phyloP scores from a whole-genome alignment of 2,113 vertebrate genomes.

The Ardeotis arabs region DNA sequence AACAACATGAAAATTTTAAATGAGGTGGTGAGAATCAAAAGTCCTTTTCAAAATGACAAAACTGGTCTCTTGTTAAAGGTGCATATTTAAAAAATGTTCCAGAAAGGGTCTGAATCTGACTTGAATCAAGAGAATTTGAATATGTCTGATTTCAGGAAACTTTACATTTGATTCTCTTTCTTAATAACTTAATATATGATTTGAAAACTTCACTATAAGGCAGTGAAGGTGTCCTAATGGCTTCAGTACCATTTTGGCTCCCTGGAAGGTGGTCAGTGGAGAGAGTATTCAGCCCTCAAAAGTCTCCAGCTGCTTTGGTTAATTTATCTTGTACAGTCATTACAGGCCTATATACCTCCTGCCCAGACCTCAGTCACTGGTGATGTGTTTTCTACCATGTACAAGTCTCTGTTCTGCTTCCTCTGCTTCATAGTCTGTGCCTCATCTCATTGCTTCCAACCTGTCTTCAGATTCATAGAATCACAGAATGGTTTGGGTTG shows the following conservation, averaged over 20 bases:
- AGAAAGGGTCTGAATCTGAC: not conserved
- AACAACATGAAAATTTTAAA: not conserved
- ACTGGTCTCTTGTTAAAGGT: not conserved
- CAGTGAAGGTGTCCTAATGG: not conserved
- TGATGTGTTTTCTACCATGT: not conserved
- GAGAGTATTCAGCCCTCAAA: not conserved
- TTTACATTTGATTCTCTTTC: not conserved
- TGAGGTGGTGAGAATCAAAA: not conserved
- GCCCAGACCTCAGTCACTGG: not conserved
- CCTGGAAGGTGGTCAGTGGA: not conserved
- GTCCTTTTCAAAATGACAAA: not conserved
- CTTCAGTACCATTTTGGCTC: not conserved
- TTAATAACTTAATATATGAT: not conserved
- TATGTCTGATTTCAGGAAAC: not conserved
- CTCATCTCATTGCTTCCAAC: not conserved
- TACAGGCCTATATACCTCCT: fast-evolving
- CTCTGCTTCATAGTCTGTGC: not conserved
- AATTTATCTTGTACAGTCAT: not conserved
- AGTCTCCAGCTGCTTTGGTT: not conserved
- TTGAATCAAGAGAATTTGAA: not conserved
- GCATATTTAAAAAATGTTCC: not conserved
- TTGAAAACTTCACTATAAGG: not conserved
- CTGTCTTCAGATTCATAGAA: too few species aligned
- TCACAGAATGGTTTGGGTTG: too few species aligned
- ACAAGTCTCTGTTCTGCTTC: not conserved